Evolutionary conservation across 2,888 invertebrate genomes (phyloP).

Genomic region (Oscheius sp.): DNA sequence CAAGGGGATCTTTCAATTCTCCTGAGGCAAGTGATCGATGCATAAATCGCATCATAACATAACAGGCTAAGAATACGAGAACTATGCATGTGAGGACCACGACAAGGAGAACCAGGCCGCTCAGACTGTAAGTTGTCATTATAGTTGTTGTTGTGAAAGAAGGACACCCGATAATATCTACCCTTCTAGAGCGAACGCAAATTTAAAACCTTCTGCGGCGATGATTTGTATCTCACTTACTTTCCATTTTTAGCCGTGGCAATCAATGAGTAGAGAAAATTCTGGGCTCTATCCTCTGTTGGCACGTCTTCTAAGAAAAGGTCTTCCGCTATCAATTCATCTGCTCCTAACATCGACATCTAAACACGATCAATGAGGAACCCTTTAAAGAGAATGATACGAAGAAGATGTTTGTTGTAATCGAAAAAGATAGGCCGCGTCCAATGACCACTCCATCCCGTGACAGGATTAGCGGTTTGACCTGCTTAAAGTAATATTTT

Average conservation of each 20-base stretch:
- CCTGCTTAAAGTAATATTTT: background rate
- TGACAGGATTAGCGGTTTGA: slow-evolving; percentile 1
- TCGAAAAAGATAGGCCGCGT: background rate
- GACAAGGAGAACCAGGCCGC: slow-evolving; percentile 53
- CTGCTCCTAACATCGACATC: slow-evolving; percentile 52
- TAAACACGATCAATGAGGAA: slow-evolving; percentile 15
- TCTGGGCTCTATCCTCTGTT: slow-evolving; percentile 23
- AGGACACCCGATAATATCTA: background rate
- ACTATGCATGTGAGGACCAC: slow-evolving; percentile 51
- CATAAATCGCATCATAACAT: slow-evolving; percentile 59
- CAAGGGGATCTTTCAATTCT: slow-evolving; percentile 49
- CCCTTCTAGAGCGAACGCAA: background rate
- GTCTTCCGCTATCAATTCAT: slow-evolving; percentile 46
- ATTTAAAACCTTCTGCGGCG: background rate
- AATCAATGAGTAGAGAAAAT: slow-evolving; percentile 25
- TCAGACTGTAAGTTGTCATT: slow-evolving; percentile 44
- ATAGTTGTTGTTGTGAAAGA: slow-evolving; percentile 5
- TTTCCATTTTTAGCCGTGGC: slow-evolving; percentile 34
- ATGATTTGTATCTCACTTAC: slow-evolving; percentile 19
- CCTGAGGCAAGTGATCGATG: slow-evolving; percentile 49
- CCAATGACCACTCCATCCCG: background rate
- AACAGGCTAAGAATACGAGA: slow-evolving; percentile 55
- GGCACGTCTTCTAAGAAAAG: slow-evolving; percentile 22
- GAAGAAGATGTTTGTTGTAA: background rate
- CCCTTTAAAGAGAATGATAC: background rate